Percentiles rank a stretch among this genome's conserved stretches.
phyloP scores from a whole-genome alignment of 2,888 invertebrate genomes.

The Penaeus monodon region DNA sequence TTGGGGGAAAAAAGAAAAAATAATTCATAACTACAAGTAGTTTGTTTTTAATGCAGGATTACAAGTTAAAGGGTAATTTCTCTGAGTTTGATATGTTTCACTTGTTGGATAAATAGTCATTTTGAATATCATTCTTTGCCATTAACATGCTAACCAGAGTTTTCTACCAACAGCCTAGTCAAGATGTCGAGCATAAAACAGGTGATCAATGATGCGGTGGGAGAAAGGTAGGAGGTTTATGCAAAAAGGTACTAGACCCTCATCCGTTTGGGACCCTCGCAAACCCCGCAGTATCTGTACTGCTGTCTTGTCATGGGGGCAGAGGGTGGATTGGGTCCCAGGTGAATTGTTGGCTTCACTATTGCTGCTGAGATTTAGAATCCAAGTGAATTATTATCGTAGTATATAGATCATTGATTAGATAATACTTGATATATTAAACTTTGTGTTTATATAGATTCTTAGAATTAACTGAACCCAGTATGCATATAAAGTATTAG shows the following conservation, averaged over 20 bases:
- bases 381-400: too few species aligned
- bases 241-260: constrained; percentile 64
- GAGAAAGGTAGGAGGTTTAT: constrained; percentile 65
- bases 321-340: constrained; percentile 35
- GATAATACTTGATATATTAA: too few species aligned
- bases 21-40: too few species aligned
- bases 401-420: too few species aligned
- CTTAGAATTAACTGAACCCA: too few species aligned
- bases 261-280: constrained; percentile 52
- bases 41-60: too few species aligned
- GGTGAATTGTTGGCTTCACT: constrained; percentile 11
- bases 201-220: constrained; percentile 65
- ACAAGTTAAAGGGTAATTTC: too few species aligned
- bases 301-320: constrained; percentile 3
- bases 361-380: too few species aligned
- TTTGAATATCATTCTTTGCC: neutral
- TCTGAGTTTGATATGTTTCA: too few species aligned
- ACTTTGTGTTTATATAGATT: too few species aligned
- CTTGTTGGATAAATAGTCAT: neutral
- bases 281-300: constrained; percentile 60
- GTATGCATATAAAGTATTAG: too few species aligned
- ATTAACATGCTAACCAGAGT: constrained; percentile 12
- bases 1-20: too few species aligned
- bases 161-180: constrained; percentile 46
- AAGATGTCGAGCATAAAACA: constrained; percentile 65